Base-by-base conservation (phyloP, 2,797 vertebrate species). In the Sus cebifrons region DNA sequence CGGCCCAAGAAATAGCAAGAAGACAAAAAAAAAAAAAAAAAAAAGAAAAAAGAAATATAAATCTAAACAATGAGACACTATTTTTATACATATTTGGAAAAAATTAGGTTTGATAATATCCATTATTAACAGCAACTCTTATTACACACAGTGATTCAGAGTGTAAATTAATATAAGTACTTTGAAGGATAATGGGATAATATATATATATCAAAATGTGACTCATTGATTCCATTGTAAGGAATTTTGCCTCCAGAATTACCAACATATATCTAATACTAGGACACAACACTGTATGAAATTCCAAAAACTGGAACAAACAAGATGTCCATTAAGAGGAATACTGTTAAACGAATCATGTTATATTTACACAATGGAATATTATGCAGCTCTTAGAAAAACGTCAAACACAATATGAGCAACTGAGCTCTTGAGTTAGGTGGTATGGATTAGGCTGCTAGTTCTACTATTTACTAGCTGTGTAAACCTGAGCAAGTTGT, bases 211-310 rank as follows among this genome's bases (percentile, higher is more conserved):
- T 78, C 17, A 86, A 83, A 90, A 83, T 89, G 12, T 94, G 74
- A 83, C 65, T 92, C 54, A 77, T n/a, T 64, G 36, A 94, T 86
- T 92, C 65, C 27, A 95, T 7, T 78, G 6, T 44, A 82, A 94
- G 62, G 21, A 94, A 88, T 65, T 93, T 18, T 85, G 25, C 16
- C 85, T 88, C 52, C 29, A 83, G 14, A 77, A 89, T 94, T n/a
- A 94, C 40, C 32, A 71, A 82, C 2, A n/a, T 40, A 15, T 60
- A 60, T 49, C 4, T 89, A 73, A 25, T 71, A 92, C 27, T 68
- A 67, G 29, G 32, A 83, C 27, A 1, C 21, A 87, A 62, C 18
- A 84, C 4, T 88, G 15, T 68, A 64, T 85, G 67, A 78, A 92
- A 74, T 16, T 73, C 23, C 86, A 64, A 94, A 78, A 87, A 87